Evolutionary conservation across 2,113 vertebrate species (phyloP), one percentile per base, ranked within the genome.

Genomic region (Raja brachyura): DNA sequence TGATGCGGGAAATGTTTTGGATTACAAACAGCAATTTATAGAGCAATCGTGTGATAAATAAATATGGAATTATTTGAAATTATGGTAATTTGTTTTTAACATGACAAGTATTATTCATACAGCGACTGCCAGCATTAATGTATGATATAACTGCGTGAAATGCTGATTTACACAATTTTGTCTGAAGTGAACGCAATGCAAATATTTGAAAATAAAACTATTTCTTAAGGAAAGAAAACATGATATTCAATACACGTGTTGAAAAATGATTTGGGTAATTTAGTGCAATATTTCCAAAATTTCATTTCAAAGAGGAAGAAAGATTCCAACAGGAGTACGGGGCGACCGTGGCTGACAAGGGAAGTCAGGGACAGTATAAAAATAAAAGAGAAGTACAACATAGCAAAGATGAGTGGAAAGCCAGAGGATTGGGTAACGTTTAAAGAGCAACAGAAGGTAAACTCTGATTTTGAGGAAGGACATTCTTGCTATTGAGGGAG

Each of bases 1-100:
- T 88, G 59, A 63, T 86, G 83, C 59, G 25, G 28, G 18, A 88
- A 88, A n/a, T 61, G n/a, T 22, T 48, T 14, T 90, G 88, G n/a
- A 70, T 90, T 90, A 70, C 31, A 33, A 90, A 90, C 61, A 39
- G 31, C 39, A 39, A 31, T 68, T 48, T 18, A 48, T 48, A 48
- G 39, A n/a, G 2, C 39, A 22, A 68, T 70, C 39, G n/a, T 25
- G 31, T 90, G 63, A 90, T 66, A 88, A 86, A 86, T n/a, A 90
- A 90, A 90, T 31, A 70, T 25, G 31, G 88, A 90, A 90, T 90
- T 70, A 70, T 90, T 90, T 18, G 48, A 90, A 90, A 90, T 70
- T 13, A 66, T 16, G 66, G 31, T 90, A 39, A 90, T 90, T 90
- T 33, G 33, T 73, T 90, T 70, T 70, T 70, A 48, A 33, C 63